Evolutionary conservation across 1,140 invertebrate genomes (phyloP).

Genomic region (Drosophila bifasciata): DNA sequence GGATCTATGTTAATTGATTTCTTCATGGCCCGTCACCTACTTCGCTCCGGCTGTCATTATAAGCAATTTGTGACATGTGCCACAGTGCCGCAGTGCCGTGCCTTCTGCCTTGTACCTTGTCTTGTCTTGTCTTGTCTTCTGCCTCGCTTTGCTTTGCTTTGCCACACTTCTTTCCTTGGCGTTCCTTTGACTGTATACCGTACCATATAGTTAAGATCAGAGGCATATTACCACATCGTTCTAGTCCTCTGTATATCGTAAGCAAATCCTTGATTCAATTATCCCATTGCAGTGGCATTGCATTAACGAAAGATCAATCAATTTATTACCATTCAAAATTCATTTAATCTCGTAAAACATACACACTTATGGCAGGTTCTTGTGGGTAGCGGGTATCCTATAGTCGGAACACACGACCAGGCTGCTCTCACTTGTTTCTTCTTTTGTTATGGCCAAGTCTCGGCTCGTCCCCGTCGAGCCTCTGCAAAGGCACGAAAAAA

Average conservation of each 20-base stretch:
- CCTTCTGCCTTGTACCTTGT: background rate
- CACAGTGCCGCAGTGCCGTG: slow-evolving; percentile 1
- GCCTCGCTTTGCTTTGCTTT: background rate
- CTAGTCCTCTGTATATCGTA: no score
- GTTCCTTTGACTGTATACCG: background rate
- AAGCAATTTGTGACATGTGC: slow-evolving; percentile 32
- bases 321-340: no score
- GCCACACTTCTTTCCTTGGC: background rate
- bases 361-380: no score
- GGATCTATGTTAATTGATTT: slow-evolving; percentile 47
- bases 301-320: no score
- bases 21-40: slow-evolving; percentile 43
- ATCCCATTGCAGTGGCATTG: no score
- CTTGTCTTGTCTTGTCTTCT: no score
- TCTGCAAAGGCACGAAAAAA: background rate
- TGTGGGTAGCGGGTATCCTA: slow-evolving; percentile 11
- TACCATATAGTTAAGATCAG: background rate
- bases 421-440: background rate
- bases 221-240: no score
- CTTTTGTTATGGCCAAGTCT: slow-evolving; percentile 45
- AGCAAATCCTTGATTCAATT: no score
- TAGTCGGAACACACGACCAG: slow-evolving; percentile 7
- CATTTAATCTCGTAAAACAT: no score
- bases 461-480: slow-evolving; percentile 1
- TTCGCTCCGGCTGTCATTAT: slow-evolving; percentile 9